Conservation (phyloP, 2,888 invertebrate species). For the Fragum whitleyi region DNA sequence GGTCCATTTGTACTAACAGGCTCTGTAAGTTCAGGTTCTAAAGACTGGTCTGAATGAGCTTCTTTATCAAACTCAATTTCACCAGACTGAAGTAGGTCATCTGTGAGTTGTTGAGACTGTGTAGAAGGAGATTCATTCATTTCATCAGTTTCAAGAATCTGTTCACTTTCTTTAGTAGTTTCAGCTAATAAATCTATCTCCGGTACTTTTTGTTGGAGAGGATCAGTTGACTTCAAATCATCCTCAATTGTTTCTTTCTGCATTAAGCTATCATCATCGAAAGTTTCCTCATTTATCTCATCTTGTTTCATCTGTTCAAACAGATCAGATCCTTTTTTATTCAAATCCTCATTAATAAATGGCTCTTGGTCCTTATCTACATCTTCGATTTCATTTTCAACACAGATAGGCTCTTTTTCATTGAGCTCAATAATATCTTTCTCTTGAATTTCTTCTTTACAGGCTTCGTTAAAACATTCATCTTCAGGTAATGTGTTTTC, state of each 20-base stretch:
- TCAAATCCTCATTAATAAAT: background rate
- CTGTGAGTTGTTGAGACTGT: conserved; percentile 9
- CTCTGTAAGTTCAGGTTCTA: conserved; percentile 26
- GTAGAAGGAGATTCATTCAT: background rate
- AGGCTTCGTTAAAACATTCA: conserved; percentile 25
- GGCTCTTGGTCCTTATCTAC: background rate
- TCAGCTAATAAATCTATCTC: conserved; percentile 6
- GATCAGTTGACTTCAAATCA: background rate
- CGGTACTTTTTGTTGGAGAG: background rate
- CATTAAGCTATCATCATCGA: background rate
- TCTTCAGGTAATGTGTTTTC: conserved; percentile 57
- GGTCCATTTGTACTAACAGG: background rate
- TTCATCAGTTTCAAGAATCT: conserved; percentile 11
- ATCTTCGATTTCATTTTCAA: background rate
- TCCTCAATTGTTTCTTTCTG: background rate
- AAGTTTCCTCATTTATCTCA: background rate
- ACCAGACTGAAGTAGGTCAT: background rate
- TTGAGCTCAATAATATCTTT: conserved; percentile 56
- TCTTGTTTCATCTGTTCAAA: background rate
- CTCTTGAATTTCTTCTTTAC: conserved; percentile 39
- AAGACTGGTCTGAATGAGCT: conserved; percentile 1
- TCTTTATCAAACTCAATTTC: conserved; percentile 31
- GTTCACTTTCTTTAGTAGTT: background rate
- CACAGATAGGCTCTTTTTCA: conserved; percentile 36
- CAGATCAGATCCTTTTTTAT: background rate